Evolutionary conservation across 2,888 invertebrate species (phyloP).

Genomic region (Oligia fasciuncula): DNA sequence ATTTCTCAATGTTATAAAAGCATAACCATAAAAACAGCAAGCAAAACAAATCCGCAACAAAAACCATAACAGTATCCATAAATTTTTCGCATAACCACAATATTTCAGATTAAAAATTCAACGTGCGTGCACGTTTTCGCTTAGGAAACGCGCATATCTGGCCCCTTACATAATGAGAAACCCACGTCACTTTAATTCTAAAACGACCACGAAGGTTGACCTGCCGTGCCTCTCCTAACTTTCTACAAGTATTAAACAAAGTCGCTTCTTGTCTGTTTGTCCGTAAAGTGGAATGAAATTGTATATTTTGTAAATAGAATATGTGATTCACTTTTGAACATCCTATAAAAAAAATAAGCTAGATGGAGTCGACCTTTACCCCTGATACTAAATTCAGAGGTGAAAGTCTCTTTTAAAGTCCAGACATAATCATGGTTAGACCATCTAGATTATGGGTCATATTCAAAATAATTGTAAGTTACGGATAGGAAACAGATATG

Average conservation of each 20-base stretch:
- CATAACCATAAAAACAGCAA: background rate
- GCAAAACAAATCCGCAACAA: background rate
- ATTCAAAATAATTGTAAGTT: too few relatives aligned
- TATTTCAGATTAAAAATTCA: conserved; percentile 64
- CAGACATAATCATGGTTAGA: background rate
- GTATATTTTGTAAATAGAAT: background rate
- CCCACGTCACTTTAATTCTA: conserved; percentile 70
- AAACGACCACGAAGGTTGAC: conserved; percentile 55
- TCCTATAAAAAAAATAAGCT: background rate
- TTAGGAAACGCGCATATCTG: conserved; percentile 62
- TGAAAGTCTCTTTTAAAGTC: background rate
- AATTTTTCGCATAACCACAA: conserved; percentile 45
- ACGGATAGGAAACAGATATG: too few relatives aligned
- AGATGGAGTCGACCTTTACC: background rate
- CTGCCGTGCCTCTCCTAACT: conserved; percentile 27
- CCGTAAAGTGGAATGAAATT: background rate
- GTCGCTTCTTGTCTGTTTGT: background rate
- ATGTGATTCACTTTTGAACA: background rate
- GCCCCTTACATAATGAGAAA: conserved; percentile 67
- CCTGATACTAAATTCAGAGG: background rate
- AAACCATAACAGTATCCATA: conserved; percentile 13
- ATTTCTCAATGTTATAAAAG: background rate
- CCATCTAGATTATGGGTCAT: too few relatives aligned
- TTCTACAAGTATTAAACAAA: background rate
- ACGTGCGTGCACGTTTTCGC: conserved; percentile 57